Conservation (phyloP, 2,888 invertebrate genomes). For the Rhagonycha lutea region DNA sequence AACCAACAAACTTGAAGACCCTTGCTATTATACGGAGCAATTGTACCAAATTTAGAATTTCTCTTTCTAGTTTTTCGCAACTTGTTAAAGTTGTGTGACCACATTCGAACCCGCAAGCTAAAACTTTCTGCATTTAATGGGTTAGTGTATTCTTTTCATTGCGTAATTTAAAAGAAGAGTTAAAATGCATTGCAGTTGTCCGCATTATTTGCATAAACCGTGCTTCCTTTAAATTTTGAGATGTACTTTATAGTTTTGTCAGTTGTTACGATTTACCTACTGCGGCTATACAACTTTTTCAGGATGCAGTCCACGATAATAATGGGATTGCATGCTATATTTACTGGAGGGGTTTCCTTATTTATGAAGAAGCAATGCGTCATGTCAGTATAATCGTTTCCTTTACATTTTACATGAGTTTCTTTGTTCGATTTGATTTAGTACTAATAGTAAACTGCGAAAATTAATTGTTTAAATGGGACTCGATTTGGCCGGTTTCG, state of each 20-base stretch:
- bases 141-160: not conserved
- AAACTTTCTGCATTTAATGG: not conserved
- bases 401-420: not conserved
- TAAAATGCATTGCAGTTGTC: not conserved
- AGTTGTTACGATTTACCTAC: not conserved
- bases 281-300: not conserved
- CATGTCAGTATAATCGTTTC: not conserved
- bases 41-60: not conserved
- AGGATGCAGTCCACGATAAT: not conserved
- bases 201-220: not conserved
- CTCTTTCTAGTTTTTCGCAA: not conserved
- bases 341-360: not conserved
- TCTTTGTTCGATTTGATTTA: not conserved
- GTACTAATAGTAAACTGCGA: no score
- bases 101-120: not conserved
- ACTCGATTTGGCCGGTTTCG: no score
- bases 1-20: not conserved
- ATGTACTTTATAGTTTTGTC: not conserved
- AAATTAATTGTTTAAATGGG: no score
- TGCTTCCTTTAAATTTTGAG: not conserved
- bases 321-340: not conserved
- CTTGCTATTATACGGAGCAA: not conserved
- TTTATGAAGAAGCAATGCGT: not conserved
- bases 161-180: not conserved
- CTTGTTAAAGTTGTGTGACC: not conserved